Evolutionary conservation across 2,113 vertebrate species (phyloP).

Genomic region (Hippocampus barbouri): DNA sequence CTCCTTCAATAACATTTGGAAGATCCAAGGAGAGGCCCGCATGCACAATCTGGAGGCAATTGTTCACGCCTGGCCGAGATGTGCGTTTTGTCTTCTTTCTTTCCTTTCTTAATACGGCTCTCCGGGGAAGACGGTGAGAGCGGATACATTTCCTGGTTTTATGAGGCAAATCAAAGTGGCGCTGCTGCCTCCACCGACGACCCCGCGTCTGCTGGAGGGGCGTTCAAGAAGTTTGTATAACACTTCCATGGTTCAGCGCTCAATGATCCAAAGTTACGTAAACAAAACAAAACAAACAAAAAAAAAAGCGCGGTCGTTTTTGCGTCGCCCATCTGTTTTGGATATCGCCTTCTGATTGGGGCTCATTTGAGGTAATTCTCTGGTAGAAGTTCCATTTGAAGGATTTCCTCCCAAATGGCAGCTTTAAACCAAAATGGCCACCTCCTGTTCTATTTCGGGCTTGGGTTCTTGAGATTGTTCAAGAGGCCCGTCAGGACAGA

Average conservation of each 20-base stretch:
- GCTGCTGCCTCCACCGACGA: slow-evolving; percentile 44
- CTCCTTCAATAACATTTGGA: slow-evolving; percentile 58
- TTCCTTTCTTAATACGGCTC: slow-evolving; percentile 50
- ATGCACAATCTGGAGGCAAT: slow-evolving; percentile 50
- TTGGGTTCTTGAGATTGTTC: background rate
- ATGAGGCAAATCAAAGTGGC: slow-evolving; percentile 64
- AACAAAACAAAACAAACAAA: too few relatives aligned
- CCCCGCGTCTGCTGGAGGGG: background rate
- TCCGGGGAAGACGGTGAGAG: slow-evolving; percentile 37
- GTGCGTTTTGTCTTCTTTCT: slow-evolving; percentile 13
- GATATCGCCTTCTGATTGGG: too few relatives aligned
- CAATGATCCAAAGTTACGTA: too few relatives aligned
- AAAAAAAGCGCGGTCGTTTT: too few relatives aligned
- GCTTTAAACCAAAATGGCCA: background rate
- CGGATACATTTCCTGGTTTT: slow-evolving; percentile 59
- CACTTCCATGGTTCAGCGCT: slow-evolving; percentile 25
- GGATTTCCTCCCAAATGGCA: background rate
- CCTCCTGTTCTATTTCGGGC: background rate
- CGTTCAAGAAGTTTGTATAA: slow-evolving; percentile 43
- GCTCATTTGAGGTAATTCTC: too few relatives aligned
- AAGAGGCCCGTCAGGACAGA: too few relatives aligned
- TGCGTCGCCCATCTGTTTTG: too few relatives aligned
- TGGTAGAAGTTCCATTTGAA: too few relatives aligned
- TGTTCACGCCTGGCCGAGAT: slow-evolving; percentile 56
- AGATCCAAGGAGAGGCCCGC: slow-evolving; percentile 26